These are phyloP conservation scores for Tenthredo distinguenda DNA, from an alignment of 2,888 invertebrate genomes.

Conservation along the genomic window DNA sequence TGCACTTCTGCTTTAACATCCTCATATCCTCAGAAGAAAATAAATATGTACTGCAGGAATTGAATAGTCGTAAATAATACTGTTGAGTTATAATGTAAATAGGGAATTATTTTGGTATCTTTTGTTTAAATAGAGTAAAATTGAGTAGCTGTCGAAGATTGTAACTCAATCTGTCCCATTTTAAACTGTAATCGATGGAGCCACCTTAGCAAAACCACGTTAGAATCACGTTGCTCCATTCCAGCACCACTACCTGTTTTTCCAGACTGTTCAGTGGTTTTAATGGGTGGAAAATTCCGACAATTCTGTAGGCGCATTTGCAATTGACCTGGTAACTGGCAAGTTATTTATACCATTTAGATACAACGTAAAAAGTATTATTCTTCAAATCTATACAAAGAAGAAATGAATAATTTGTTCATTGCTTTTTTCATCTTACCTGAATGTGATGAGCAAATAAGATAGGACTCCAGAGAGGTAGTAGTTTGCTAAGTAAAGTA, in stretches of 20 bases:
- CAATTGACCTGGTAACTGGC: conserved; percentile 92
- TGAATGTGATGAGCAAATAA: conserved; percentile 94
- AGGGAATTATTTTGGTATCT: background rate
- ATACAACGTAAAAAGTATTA: background rate
- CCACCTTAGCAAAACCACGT: conserved; percentile 87
- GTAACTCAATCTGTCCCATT: conserved; percentile 98
- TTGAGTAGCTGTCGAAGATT: conserved; percentile 94
- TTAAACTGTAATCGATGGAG: conserved; percentile 96
- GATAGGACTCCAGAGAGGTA: conserved; percentile 98
- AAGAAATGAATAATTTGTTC: background rate
- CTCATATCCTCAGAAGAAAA: background rate
- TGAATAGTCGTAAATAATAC: conserved; percentile 2
- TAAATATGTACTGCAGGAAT: conserved; percentile 1
- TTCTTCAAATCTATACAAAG: background rate
- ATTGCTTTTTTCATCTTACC: conserved; percentile 75
- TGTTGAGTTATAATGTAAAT: background rate
- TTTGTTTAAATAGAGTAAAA: conserved; percentile 86
- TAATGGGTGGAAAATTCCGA: conserved; percentile 88
- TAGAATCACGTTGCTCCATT: conserved; percentile 78
- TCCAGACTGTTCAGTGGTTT: conserved; percentile 77
- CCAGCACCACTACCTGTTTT: conserved; percentile 70
- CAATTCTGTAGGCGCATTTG: conserved; percentile 93
- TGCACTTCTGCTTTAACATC: background rate
- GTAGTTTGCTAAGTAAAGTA: conserved; percentile 92
- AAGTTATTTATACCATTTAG: conserved; percentile 57